Base-by-base conservation (phyloP, 2,888 invertebrate species). In the Tanaodytes sp. region DNA sequence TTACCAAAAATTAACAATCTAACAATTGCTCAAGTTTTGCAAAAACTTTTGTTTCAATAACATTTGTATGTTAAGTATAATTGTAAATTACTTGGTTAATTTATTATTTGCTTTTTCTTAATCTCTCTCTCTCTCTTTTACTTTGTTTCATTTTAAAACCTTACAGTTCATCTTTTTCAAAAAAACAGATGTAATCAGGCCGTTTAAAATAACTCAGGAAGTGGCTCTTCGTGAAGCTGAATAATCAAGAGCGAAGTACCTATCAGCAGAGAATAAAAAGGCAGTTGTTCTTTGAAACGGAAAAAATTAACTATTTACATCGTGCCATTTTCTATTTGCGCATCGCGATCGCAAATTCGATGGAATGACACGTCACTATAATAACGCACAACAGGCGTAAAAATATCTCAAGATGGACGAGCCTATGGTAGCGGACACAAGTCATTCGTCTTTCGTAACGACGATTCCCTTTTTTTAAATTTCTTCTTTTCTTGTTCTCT, bases 281-380 rank as follows among this genome's bases (percentile, higher is more conserved):
- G 36, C 55, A 57, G 42, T 64, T 39, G 30, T 36, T 48, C 18
- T 30, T 31, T 23, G 4, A 49, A 64, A 51, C 49, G 36, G 15
- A 48, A 55, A 49, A 55, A 36, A 49, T 48, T 31, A 62, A 58
- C 43, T 65, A 65, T 70, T 42, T 65, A 65, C 65, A 62, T 20
- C 15, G 46, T 37, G 19, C 4, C 20, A 4, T 20, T 0, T 16
- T 54, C 4, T 14, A 5, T 30, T 45, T 2, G 9, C 6, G 11
- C 14, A 19, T 31, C 12, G 30, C 9, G 6, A 11, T 30, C 2
- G 27, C 15, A 15, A 40, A 30, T 18, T 8, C n/a, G 4, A 37
- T 23, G 30, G 16, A 16, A 52, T 8, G 16, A 12, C 20, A 15
- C 27, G 33, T 54, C 33, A 23, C 46, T 5, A 19, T 31, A 20